phyloP scores from a whole-genome alignment of 1,140 invertebrate genomes.

The Drosophila cardini region DNA sequence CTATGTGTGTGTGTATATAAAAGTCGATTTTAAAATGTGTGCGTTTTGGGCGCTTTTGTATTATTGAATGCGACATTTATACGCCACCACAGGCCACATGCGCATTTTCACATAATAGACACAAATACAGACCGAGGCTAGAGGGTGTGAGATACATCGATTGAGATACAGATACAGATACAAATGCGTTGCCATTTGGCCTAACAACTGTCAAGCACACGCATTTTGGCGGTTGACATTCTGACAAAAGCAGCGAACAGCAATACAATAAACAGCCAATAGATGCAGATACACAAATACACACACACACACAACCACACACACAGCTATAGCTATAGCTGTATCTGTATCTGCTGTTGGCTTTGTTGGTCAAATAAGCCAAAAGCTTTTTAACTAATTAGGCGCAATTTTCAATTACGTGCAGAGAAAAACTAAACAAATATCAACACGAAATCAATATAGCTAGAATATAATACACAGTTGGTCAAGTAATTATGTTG shows the following conservation, averaged over 20 bases:
- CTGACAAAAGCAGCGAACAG: constrained; percentile 52
- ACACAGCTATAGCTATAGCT: background rate
- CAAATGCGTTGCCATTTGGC: constrained; percentile 39
- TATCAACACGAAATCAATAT: constrained; percentile 11
- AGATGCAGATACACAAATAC: constrained; percentile 30
- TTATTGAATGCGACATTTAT: constrained; percentile 77
- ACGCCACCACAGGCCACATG: constrained; percentile 67
- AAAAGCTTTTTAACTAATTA: constrained; percentile 70
- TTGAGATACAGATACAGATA: constrained; percentile 9
- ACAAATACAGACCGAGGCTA: constrained; percentile 9
- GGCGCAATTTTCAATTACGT: constrained; percentile 69
- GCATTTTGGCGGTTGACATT: constrained; percentile 65
- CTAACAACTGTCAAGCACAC: constrained; percentile 49
- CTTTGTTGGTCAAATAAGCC: constrained; percentile 54
- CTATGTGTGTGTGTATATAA: constrained; percentile 8
- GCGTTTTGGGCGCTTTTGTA: constrained; percentile 44
- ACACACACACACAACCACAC: background rate
- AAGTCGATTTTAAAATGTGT: constrained; percentile 67
- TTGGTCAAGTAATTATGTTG: background rate
- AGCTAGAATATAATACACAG: constrained; percentile 30
- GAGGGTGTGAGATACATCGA: background rate
- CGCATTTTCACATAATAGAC: constrained; percentile 76
- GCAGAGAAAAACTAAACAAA: constrained; percentile 32
- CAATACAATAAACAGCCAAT: constrained; percentile 49
- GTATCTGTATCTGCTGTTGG: background rate